phyloP scores from a whole-genome alignment of 2,113 vertebrate genomes.

The Clarias macrocephalus region DNA sequence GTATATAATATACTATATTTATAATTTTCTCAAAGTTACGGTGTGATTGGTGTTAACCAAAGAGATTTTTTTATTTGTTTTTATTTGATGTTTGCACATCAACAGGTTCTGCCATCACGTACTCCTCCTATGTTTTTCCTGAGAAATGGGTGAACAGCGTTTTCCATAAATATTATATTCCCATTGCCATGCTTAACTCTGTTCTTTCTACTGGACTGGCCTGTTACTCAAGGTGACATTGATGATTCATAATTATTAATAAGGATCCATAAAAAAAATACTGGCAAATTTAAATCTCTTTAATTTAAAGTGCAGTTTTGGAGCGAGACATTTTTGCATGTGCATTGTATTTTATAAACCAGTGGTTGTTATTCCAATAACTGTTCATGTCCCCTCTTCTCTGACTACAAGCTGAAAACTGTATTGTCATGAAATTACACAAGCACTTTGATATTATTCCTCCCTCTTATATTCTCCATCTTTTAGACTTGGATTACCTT shows the following conservation, averaged over 20 bases:
- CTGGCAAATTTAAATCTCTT: background rate
- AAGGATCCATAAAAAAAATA: background rate
- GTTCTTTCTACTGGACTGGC: slow-evolving; percentile 76
- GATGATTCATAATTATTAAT: background rate
- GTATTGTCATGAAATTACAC: background rate
- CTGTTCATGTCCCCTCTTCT: background rate
- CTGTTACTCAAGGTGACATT: slow-evolving; percentile 88
- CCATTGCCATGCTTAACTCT: slow-evolving; percentile 76
- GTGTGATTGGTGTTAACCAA: background rate
- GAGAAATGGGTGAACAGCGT: slow-evolving; percentile 75
- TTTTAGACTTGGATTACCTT: slow-evolving; percentile 71
- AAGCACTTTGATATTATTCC: background rate
- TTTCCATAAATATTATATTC: slow-evolving; percentile 80
- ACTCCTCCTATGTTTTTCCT: slow-evolving; percentile 84
- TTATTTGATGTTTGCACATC: background rate
- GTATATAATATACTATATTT: too few species aligned
- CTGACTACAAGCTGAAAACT: background rate
- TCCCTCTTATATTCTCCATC: slow-evolving; percentile 48
- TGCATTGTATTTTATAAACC: background rate
- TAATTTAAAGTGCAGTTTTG: background rate
- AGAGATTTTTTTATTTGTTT: too few species aligned
- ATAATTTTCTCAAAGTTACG: background rate
- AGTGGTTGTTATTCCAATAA: background rate
- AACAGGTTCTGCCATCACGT: slow-evolving; percentile 85
- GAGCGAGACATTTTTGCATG: background rate